Conservation (phyloP, 2,113 vertebrate species). For the Micronycteris hirsuta region DNA sequence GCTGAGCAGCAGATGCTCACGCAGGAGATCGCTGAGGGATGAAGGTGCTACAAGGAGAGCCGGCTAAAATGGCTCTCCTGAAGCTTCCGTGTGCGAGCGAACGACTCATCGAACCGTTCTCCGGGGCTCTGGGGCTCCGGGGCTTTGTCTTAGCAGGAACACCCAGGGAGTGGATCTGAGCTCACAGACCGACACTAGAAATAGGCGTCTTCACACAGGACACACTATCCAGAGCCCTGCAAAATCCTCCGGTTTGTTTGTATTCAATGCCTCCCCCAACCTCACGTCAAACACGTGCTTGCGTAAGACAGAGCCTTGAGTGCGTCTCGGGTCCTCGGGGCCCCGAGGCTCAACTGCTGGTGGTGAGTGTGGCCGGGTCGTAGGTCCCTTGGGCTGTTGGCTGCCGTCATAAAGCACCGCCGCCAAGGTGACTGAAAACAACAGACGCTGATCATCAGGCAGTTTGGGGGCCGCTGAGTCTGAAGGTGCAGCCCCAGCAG, state of each 20-base stretch:
- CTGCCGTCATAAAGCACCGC: fast-evolving
- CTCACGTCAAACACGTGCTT: neutral
- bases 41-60: neutral
- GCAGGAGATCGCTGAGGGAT: slow-evolving; percentile 3
- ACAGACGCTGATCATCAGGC: neutral
- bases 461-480: neutral
- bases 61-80: neutral
- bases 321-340: neutral
- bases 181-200: neutral
- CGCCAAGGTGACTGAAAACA: too few relatives aligned
- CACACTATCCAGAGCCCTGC: too few relatives aligned
- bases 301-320: neutral
- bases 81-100: neutral
- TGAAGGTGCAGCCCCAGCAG: too few relatives aligned
- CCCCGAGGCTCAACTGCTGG: neutral
- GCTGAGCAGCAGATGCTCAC: slow-evolving; percentile 22
- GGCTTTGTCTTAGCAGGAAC: neutral
- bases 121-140: too few relatives aligned
- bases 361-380: fast-evolving
- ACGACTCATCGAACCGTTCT: neutral
- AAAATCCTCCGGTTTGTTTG: neutral
- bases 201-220: neutral
- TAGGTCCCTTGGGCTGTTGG: neutral
- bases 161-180: neutral
- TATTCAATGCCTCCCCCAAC: too few relatives aligned